A percentile compares a stretch with the other conserved stretches of the same genome.
These are phyloP conservation scores for Steromphala cineraria DNA, from an alignment of 2,888 invertebrate species.

Conservation along the genomic window DNA sequence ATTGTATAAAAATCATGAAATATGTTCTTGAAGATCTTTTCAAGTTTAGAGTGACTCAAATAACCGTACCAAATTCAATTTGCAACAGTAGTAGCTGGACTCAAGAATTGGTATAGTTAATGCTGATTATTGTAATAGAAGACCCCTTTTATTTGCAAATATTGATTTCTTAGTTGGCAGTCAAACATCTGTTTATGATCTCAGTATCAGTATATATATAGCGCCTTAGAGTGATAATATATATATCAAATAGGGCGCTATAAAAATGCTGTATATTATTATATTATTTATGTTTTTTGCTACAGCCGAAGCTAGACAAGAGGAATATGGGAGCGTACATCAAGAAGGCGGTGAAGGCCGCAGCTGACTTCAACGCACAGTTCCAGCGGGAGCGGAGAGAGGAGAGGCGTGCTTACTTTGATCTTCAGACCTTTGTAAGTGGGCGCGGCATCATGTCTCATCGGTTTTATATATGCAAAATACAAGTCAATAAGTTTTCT, in stretches of 20 bases:
- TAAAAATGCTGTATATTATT: too few species aligned
- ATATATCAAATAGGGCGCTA: too few species aligned
- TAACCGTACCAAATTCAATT: too few species aligned
- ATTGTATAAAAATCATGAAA: too few species aligned
- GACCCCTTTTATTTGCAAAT: too few species aligned
- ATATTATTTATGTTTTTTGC: not conserved
- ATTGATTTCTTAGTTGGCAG: too few species aligned
- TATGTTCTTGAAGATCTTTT: too few species aligned
- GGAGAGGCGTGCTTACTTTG: conserved; percentile 88
- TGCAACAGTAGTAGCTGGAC: too few species aligned
- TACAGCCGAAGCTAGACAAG: conserved; percentile 70
- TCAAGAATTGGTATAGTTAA: too few species aligned
- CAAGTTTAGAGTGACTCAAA: too few species aligned
- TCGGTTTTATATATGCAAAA: not conserved
- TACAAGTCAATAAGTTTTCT: not conserved
- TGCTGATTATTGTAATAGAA: too few species aligned
- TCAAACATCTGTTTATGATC: not conserved
- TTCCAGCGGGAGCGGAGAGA: conserved; percentile 86
- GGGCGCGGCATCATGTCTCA: not conserved
- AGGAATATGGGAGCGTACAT: conserved; percentile 69
- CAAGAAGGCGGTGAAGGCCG: conserved; percentile 72
- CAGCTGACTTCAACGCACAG: conserved; percentile 89
- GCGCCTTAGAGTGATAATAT: too few species aligned
- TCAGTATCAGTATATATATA: not conserved
- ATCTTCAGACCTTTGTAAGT: conserved; percentile 87